A percentile compares a stretch with the other conserved stretches of the same genome.
Evolutionary conservation across 2,113 vertebrate species (phyloP).

Genomic region (Microtus richardsoni): DNA sequence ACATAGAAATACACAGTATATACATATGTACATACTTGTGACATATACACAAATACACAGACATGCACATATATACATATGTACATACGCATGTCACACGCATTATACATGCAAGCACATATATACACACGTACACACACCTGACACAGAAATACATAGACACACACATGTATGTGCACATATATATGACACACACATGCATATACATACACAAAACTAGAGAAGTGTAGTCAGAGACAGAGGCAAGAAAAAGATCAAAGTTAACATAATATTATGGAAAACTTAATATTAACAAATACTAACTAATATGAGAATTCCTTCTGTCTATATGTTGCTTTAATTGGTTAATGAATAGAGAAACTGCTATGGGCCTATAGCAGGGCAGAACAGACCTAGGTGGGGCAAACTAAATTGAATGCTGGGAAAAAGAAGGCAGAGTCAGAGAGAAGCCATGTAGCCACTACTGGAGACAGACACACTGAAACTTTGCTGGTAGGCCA

Average conservation of each 20-base stretch:
- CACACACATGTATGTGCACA: neutral
- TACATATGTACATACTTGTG: neutral
- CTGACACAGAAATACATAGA: no score
- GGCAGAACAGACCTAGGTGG: no score
- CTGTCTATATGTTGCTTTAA: no score
- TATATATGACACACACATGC: neutral
- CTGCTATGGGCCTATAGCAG: no score
- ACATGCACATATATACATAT: neutral
- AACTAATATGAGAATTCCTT: neutral
- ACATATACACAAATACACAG: neutral
- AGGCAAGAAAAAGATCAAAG: neutral
- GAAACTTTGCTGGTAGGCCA: no score
- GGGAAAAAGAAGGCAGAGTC: no score
- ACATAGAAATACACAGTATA: neutral
- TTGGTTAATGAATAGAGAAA: no score
- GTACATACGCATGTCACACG: neutral
- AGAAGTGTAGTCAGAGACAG: neutral
- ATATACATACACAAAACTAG: neutral
- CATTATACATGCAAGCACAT: neutral
- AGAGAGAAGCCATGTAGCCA: no score
- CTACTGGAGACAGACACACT: no score
- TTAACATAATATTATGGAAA: slow-evolving; percentile 16
- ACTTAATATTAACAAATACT: neutral
- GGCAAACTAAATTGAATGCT: no score
- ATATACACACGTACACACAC: no score